A percentile compares a stretch with the other conserved stretches of the same genome.
Conservation (phyloP, 2,797 vertebrate species). For the Betta splendens region DNA sequence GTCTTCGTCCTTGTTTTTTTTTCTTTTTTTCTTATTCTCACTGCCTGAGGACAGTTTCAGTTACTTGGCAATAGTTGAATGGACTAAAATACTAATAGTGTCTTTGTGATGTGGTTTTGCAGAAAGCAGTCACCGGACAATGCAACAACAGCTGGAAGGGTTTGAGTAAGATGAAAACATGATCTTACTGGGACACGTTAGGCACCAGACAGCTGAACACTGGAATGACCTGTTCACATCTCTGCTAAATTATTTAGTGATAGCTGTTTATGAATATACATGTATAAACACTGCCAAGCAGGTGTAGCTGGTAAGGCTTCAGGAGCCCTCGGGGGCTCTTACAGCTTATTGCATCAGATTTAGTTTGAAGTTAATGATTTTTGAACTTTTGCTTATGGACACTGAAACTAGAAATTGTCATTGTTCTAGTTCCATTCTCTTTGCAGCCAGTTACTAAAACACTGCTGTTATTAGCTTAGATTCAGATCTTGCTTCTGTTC, state of each 20-base stretch:
- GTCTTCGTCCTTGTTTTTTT: constrained; percentile 15
- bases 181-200: constrained; percentile 14
- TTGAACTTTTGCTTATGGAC: too few relatives aligned
- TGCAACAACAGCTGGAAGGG: constrained; percentile 10
- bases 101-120: background rate
- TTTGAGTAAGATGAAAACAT: constrained; percentile 17
- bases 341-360: too few relatives aligned
- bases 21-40: constrained; percentile 2
- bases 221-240: background rate
- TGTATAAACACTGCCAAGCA: background rate
- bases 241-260: background rate
- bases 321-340: too few relatives aligned
- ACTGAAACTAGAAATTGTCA: too few relatives aligned
- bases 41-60: background rate
- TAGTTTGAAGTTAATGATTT: too few relatives aligned
- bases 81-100: background rate
- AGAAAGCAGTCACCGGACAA: background rate
- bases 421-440: too few relatives aligned
- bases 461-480: too few relatives aligned
- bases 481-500: too few relatives aligned
- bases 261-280: background rate
- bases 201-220: background rate
- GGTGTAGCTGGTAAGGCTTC: background rate
- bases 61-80: background rate
- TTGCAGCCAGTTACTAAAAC: too few relatives aligned